Percentiles rank a stretch among this genome's conserved stretches.
phyloP scores from a whole-genome alignment of 2,113 vertebrate species.

The Lichenostomus cassidix region DNA sequence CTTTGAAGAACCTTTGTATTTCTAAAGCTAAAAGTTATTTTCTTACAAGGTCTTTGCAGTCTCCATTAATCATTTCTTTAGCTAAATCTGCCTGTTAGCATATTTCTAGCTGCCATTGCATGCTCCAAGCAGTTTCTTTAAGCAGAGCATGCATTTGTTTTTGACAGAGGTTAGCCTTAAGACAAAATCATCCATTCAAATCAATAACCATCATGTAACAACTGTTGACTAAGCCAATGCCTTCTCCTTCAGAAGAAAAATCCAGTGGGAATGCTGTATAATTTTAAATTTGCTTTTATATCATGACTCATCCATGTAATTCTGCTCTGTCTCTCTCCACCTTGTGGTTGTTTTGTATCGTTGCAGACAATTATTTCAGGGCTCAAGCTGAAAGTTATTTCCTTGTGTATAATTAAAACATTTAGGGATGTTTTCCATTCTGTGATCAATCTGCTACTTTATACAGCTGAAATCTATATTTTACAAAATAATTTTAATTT shows the following conservation, averaged over 20 bases:
- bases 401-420: neutral
- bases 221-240: conserved; percentile 36
- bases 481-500: neutral
- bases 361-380: neutral
- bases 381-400: neutral
- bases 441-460: neutral
- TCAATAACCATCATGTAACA: conserved; percentile 58
- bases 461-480: neutral
- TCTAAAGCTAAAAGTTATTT: conserved; percentile 49
- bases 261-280: neutral
- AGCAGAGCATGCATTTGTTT: conserved; percentile 42
- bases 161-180: conserved; percentile 56
- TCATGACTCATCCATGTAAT: neutral
- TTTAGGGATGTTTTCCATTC: neutral
- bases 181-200: conserved; percentile 62
- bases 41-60: conserved; percentile 6
- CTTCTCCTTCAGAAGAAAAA: conserved; percentile 26
- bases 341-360: neutral
- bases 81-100: conserved; percentile 18
- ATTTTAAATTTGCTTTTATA: conserved; percentile 18
- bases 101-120: conserved; percentile 14
- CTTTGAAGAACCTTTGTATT: neutral
- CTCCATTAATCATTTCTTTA: conserved; percentile 57
- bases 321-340: neutral
- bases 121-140: conserved; percentile 18